Evolutionary conservation across 2,113 vertebrate genomes (phyloP), one percentile per base, ranked within the genome.

Genomic region (Tachysurus fulvidraco): DNA sequence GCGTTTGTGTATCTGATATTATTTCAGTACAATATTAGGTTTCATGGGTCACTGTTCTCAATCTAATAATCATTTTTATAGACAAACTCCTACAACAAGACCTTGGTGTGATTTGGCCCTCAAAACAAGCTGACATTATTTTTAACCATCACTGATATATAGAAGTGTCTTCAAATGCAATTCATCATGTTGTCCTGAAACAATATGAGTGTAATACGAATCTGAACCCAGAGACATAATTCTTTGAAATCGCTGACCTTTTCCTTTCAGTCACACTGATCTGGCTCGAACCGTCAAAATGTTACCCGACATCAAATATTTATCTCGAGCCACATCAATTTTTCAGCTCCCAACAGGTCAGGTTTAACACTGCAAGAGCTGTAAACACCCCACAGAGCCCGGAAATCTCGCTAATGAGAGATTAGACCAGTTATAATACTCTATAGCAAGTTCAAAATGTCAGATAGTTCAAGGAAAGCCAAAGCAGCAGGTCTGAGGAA

Each of bases 291-390:
- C 23, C 77, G 25, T 62, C 65, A 41, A 65, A 52, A 5, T 69
- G n/a, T 44, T 67, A 67, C 55, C 71, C 87, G 10, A 88, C 55
- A 92, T 94, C 52, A 93, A 93, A 94, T 93, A 93, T 93, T 92
- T 28, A 87, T 92, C 52, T 55, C 46, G 6, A 36, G 50, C 36
- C 30, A 89, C 91, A 91, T 91, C 41, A 14, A 91, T 91, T 67
- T 92, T 94, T 92, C 23, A 93, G 36, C 8, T 64, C 25, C 55
- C 90, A 82, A 74, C 36, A 7, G 81, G 54, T 60, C 54, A 19
- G 30, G 54, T 59, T 80, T 71, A 50, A 89, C 30, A 67, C 25
- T n/a, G 44, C 14, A 65, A n/a, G n/a, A 54, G 16, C n/a, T 57
- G 11, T n/a, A 59, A 23, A 80, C 10, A 0, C 16, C 7, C 9